Evolutionary conservation across 2,888 invertebrate genomes (phyloP).

Genomic region (Luperina nickerlii): DNA sequence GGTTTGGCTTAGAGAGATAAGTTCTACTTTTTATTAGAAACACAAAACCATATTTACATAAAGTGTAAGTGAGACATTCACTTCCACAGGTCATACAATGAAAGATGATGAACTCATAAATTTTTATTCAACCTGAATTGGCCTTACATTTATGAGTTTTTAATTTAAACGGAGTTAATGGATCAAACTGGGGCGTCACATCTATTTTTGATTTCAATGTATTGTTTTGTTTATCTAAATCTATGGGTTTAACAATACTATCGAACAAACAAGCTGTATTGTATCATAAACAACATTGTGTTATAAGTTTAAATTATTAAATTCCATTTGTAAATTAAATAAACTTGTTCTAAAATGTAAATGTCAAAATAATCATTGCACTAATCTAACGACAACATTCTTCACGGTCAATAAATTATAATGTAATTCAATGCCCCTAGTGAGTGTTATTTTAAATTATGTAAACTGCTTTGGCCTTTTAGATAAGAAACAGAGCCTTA

Average conservation of each 20-base stretch:
- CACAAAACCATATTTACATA: background rate
- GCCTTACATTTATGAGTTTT: background rate
- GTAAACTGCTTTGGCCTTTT: conserved; percentile 59
- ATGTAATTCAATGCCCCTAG: conserved; percentile 47
- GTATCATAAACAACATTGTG: background rate
- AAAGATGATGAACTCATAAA: conserved; percentile 18
- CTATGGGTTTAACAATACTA: background rate
- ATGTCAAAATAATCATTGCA: conserved; percentile 30
- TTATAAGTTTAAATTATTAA: background rate
- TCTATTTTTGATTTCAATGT: background rate
- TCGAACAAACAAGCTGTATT: background rate
- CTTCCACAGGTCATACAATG: background rate
- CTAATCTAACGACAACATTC: conserved; percentile 35
- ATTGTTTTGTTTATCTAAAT: background rate
- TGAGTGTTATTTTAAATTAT: conserved; percentile 57
- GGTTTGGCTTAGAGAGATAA: background rate
- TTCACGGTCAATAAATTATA: conserved; percentile 39
- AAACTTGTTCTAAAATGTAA: conserved; percentile 9
- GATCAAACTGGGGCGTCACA: background rate
- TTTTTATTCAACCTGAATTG: background rate
- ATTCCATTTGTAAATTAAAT: background rate
- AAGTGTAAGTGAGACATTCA: background rate
- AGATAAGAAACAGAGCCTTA: conserved; percentile 60
- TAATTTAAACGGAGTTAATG: background rate
- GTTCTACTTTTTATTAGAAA: background rate